Percentiles rank a stretch among this genome's conserved stretches.
These are phyloP conservation scores for Prolemur simus DNA, from an alignment of 2,113 vertebrate species.

Conservation along the genomic window DNA sequence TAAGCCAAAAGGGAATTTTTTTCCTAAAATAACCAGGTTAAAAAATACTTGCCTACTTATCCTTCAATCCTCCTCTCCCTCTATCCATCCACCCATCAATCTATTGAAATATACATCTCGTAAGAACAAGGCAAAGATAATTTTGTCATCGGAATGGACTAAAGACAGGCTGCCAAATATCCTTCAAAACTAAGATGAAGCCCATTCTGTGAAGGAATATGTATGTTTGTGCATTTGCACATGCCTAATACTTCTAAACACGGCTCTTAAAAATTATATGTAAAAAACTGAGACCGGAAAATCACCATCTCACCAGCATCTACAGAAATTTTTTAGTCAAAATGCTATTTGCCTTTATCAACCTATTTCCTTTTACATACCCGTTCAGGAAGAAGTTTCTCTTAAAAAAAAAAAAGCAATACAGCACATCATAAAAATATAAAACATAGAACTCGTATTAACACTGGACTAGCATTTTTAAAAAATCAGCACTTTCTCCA, in stretches of 20 bases:
- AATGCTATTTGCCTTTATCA: slow-evolving; percentile 3
- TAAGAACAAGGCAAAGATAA: background rate
- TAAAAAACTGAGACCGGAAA: slow-evolving; percentile 17
- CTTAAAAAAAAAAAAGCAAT: too few relatives aligned
- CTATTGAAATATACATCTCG: background rate
- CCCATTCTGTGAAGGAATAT: background rate
- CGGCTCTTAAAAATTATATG: background rate
- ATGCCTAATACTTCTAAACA: background rate
- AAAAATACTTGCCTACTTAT: background rate
- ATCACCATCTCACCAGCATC: background rate
- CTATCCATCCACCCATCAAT: background rate
- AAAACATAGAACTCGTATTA: background rate
- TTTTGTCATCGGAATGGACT: background rate
- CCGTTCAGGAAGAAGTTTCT: background rate
- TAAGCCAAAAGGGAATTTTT: background rate
- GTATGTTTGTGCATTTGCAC: background rate
- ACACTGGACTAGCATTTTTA: background rate
- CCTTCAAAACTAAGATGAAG: background rate
- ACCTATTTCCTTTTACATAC: background rate
- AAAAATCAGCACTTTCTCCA: slow-evolving; percentile 2
- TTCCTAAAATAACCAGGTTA: background rate
- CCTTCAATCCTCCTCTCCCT: background rate
- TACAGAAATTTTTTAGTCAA: background rate
- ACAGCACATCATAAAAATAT: background rate
- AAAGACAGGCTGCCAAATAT: background rate